Conservation (phyloP, 2,888 invertebrate species). For the Heliconius charithonia region DNA sequence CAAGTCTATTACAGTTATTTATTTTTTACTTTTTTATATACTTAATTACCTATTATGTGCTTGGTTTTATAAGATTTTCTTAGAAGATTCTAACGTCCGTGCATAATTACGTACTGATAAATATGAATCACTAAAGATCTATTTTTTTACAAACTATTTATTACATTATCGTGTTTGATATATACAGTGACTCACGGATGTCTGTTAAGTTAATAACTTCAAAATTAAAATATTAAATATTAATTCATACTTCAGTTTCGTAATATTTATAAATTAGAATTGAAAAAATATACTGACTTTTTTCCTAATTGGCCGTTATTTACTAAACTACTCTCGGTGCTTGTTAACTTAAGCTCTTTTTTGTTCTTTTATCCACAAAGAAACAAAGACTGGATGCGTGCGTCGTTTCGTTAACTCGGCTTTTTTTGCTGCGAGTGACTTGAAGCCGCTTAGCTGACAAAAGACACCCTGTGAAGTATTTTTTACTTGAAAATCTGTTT, state of each 20-base stretch:
- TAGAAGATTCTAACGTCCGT: neutral
- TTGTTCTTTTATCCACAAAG: slow-evolving; percentile 29
- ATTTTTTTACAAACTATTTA: slow-evolving; percentile 12
- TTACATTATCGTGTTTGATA: neutral
- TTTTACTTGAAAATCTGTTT: slow-evolving; percentile 11
- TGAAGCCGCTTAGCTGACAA: slow-evolving; percentile 26
- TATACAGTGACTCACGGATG: neutral
- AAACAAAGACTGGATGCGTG: slow-evolving; percentile 22
- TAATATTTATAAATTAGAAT: neutral
- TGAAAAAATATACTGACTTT: neutral
- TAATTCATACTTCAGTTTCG: neutral
- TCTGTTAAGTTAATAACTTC: slow-evolving; percentile 8
- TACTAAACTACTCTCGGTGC: slow-evolving; percentile 1
- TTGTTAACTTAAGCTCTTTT: slow-evolving; percentile 20
- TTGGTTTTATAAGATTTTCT: neutral
- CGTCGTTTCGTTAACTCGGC: slow-evolving; percentile 26
- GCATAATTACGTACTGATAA: neutral
- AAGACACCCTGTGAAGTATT: slow-evolving; percentile 14
- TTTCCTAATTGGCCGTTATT: slow-evolving; percentile 13
- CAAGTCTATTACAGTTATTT: neutral
- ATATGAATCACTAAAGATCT: neutral
- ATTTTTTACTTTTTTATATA: neutral
- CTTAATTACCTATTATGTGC: neutral
- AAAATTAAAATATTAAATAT: neutral
- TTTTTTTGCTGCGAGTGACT: slow-evolving; percentile 18